Evolutionary conservation across 2,888 invertebrate genomes (phyloP).

Genomic region (Troides helena): DNA sequence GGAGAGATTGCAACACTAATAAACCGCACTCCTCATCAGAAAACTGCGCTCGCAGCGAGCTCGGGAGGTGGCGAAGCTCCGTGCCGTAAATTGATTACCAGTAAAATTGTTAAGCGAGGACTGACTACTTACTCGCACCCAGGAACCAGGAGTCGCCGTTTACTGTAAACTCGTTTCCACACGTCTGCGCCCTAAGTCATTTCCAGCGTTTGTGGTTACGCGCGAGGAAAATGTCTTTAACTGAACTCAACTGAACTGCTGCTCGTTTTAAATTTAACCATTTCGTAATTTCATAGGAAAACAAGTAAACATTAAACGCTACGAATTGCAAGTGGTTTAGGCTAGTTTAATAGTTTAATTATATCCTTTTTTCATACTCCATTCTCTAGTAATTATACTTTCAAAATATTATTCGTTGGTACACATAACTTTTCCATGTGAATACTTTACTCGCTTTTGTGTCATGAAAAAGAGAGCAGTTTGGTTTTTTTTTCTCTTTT

Average conservation of each 20-base stretch:
- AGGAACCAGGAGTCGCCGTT: slow-evolving; percentile 42
- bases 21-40: slow-evolving; percentile 5
- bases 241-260: background rate
- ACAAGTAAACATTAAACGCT: too few relatives aligned
- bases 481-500: slow-evolving; percentile 7
- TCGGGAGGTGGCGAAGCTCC: slow-evolving; percentile 46
- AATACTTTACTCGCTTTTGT: slow-evolving; percentile 9
- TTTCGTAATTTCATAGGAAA: too few relatives aligned
- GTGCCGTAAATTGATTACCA: slow-evolving; percentile 68
- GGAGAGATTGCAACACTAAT: slow-evolving; percentile 5
- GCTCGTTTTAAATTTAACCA: too few relatives aligned
- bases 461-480: slow-evolving; percentile 15
- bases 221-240: slow-evolving; percentile 1
- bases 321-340: too few relatives aligned
- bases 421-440: slow-evolving; percentile 16
- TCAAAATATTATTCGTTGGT: background rate
- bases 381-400: too few relatives aligned
- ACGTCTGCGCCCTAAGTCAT: slow-evolving; percentile 39
- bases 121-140: slow-evolving; percentile 69
- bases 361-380: too few relatives aligned
- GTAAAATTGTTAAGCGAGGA: slow-evolving; percentile 66
- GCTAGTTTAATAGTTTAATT: too few relatives aligned
- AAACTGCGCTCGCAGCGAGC: slow-evolving; percentile 37
- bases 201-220: slow-evolving; percentile 2
- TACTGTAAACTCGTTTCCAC: slow-evolving; percentile 61